A percentile compares a stretch with the other conserved stretches of the same genome.
These are phyloP conservation scores for Herminia tarsipennalis DNA, from an alignment of 2,888 invertebrate genomes.

Conservation along the genomic window DNA sequence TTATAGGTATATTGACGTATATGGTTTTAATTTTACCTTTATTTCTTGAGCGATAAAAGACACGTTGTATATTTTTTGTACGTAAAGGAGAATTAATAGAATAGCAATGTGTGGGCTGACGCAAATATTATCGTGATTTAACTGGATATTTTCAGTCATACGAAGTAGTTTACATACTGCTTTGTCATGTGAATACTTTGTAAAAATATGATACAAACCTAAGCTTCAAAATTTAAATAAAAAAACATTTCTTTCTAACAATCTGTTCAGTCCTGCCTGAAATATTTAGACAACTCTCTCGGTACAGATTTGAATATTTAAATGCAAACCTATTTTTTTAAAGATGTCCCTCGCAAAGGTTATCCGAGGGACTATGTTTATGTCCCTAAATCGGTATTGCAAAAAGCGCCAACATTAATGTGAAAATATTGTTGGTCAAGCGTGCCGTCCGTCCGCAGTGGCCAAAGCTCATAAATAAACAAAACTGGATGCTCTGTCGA, in stretches of 20 bases:
- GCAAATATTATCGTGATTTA: too few relatives aligned
- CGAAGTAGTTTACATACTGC: too few relatives aligned
- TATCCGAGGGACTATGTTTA: slow-evolving; percentile 47
- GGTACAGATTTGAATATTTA: slow-evolving; percentile 37
- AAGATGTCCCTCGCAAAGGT: slow-evolving; percentile 48
- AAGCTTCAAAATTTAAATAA: not conserved
- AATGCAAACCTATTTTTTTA: slow-evolving; percentile 47
- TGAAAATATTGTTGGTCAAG: slow-evolving; percentile 74
- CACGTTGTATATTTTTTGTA: too few relatives aligned
- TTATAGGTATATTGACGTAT: slow-evolving; percentile 43
- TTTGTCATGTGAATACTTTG: too few relatives aligned
- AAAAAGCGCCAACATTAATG: slow-evolving; percentile 71
- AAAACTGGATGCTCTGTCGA: slow-evolving; percentile 82
- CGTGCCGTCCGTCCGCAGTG: slow-evolving; percentile 67
- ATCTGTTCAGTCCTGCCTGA: slow-evolving; percentile 14
- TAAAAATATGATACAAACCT: too few relatives aligned
- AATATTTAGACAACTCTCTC: slow-evolving; percentile 27
- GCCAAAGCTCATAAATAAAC: slow-evolving; percentile 84
- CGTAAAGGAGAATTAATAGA: too few relatives aligned
- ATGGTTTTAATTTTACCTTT: slow-evolving; percentile 32
- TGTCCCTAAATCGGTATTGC: slow-evolving; percentile 65
- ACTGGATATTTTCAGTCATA: too few relatives aligned
- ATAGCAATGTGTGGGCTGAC: too few relatives aligned
- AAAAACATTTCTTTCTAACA: not conserved
- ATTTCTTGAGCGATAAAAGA: not conserved